Base-by-base conservation (phyloP, 2,797 vertebrate species). In the Neostethus bicornis region DNA sequence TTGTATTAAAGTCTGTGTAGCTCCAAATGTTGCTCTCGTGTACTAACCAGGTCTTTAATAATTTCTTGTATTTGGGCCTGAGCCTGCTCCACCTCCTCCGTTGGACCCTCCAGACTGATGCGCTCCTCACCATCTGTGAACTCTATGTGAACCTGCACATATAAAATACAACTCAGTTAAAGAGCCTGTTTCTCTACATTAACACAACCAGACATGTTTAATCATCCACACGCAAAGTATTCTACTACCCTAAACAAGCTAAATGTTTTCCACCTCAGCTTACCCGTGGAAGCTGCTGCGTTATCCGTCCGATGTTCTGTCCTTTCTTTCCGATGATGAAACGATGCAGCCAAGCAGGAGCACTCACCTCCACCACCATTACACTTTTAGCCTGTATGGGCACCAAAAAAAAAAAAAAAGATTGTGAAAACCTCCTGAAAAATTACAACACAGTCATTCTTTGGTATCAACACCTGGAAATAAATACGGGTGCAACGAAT, bases 311-410 rank as follows among this genome's bases (percentile, higher is more conserved):
- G 29, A 94, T 93, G 85, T 93, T 93, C 73, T 93, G 91, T 53
- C 92, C 91, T 80, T 93, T 94, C 68, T 93, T 93, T 55, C 90
- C 92, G 13, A 94, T 93, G 78, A 94, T 94, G 85, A 92, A 94
- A 68, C 89, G 92, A 72, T 94, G 93, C 17, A 95, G 82, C 92
- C 92, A 95, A 23, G 92, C 91, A 0, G 92, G 93, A 52, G 91
- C 92, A 0, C 74, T 92, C 62, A 94, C 92, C 44, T 92, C 91
- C 61, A 91, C 83, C 79, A 93, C 89, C 80, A 90, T 92, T 53
- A 88, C 92, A 35, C 90, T 91, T 74, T 93, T 93, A 0, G 91
- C 91, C 93, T 94, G 72, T 7, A 35, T 1, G 7, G 11, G 25
- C 16, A 51, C 14, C 41, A 46, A 55, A 28, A 5, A 3, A 6